A percentile compares a stretch with the other conserved stretches of the same genome.
Conservation (phyloP, 2,797 vertebrate species). For the Acipenser ruthenus region DNA sequence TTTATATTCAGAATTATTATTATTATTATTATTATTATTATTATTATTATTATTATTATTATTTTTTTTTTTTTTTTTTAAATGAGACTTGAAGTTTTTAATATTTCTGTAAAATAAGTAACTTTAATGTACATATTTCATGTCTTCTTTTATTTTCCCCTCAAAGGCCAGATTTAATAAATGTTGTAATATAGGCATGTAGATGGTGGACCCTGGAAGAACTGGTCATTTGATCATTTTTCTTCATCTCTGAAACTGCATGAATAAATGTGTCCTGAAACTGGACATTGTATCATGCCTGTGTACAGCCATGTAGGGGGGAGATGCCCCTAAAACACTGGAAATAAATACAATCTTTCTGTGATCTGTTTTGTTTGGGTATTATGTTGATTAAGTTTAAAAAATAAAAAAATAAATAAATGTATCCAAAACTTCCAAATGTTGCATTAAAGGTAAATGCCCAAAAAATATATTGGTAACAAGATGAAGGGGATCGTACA, state of each 20-base stretch:
- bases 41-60: too few species aligned
- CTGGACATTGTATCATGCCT: conserved; percentile 77
- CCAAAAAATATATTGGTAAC: too few species aligned
- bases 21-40: too few species aligned
- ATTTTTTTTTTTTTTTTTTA: conserved; percentile 66
- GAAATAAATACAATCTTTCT: conserved; percentile 94
- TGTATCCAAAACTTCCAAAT: not conserved
- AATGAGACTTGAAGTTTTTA: conserved; percentile 98
- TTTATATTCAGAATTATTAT: conserved; percentile 77
- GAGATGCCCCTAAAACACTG: conserved; percentile 86
- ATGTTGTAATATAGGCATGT: conserved; percentile 79
- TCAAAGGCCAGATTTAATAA: conserved; percentile 76
- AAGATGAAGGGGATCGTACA: too few species aligned
- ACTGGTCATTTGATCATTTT: conserved; percentile 48
- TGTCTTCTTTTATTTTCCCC: conserved; percentile 72
- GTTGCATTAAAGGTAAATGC: too few species aligned
- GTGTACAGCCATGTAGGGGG: conserved; percentile 60
- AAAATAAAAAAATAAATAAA: not conserved
- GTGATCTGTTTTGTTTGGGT: conserved; percentile 23
- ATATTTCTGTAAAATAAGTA: conserved; percentile 93
- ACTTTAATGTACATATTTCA: conserved; percentile 90
- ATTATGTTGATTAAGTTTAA: not conserved
- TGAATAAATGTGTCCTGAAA: conserved; percentile 66
- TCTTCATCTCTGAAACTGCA: conserved; percentile 57
- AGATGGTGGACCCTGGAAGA: conserved; percentile 66